Percentiles rank a stretch among this genome's conserved stretches.
Conservation (phyloP, 2,113 vertebrate genomes). For the Astur gentilis region DNA sequence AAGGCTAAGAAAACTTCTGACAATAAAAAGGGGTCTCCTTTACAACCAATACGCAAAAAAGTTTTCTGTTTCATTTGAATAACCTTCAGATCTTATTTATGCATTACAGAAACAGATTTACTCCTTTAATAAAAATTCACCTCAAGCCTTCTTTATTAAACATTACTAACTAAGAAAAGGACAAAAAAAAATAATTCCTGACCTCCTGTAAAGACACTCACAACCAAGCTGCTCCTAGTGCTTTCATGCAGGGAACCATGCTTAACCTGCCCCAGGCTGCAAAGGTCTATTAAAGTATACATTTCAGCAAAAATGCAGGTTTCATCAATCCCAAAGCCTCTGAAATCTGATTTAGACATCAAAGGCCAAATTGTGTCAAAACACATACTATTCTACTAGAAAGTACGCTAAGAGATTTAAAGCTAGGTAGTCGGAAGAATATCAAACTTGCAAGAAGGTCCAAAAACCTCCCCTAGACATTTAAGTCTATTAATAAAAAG, state of each 20-base stretch:
- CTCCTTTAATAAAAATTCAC: neutral
- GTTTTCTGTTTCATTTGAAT: neutral
- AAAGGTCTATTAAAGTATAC: neutral
- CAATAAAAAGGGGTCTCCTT: neutral
- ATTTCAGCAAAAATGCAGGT: neutral
- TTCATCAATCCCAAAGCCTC: neutral
- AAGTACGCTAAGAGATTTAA: neutral
- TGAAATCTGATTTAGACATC: neutral
- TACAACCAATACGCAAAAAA: neutral
- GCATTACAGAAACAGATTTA: neutral
- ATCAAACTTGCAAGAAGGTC: neutral
- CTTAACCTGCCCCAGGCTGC: neutral
- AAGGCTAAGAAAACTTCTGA: neutral
- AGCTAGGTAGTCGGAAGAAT: neutral
- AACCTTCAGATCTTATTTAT: neutral
- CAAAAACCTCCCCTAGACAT: neutral
- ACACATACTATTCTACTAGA: neutral
- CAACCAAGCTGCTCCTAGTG: neutral
- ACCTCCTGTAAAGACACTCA: neutral
- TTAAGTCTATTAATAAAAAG: neutral
- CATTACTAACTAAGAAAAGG: neutral
- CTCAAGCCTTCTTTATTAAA: neutral
- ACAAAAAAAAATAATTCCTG: neutral
- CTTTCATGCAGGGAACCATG: neutral
- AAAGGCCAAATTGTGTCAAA: neutral